These are phyloP conservation scores for Muntiacus reevesi DNA, from an alignment of 2,113 vertebrate genomes.

Conservation along the genomic window DNA sequence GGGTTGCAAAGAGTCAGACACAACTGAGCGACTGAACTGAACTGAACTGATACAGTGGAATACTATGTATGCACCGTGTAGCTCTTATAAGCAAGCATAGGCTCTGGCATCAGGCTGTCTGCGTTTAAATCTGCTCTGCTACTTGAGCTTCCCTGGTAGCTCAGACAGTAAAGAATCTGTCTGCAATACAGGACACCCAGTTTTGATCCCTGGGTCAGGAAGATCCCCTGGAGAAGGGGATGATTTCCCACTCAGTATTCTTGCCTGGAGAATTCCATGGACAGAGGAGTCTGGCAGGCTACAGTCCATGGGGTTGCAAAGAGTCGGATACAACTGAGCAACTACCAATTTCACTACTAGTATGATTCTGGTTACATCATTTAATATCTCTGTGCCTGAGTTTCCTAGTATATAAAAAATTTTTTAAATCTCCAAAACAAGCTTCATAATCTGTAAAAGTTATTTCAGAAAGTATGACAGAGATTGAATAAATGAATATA, in stretches of 20 bases:
- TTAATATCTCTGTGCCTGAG: not conserved
- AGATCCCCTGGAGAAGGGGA: no score
- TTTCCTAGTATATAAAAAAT: not conserved
- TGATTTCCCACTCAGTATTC: no score
- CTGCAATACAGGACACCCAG: no score
- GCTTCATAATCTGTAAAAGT: not conserved
- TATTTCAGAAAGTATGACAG: not conserved
- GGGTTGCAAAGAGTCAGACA: not conserved
- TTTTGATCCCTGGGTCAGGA: no score
- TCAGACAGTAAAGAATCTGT: no score
- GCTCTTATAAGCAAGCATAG: not conserved
- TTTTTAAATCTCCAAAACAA: not conserved
- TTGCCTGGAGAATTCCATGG: no score
- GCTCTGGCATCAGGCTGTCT: not conserved
- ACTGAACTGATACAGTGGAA: not conserved
- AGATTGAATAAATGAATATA: not conserved
- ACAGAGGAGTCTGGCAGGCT: no score
- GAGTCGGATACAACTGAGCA: not conserved
- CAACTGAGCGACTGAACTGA: not conserved
- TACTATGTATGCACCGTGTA: not conserved
- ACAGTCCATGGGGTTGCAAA: no score
- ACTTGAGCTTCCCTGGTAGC: no score
- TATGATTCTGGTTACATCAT: not conserved
- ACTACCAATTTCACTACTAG: not conserved
- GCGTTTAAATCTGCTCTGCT: not conserved